phyloP scores from a whole-genome alignment of 2,797 vertebrate genomes.

The Oryzias sinensis region DNA sequence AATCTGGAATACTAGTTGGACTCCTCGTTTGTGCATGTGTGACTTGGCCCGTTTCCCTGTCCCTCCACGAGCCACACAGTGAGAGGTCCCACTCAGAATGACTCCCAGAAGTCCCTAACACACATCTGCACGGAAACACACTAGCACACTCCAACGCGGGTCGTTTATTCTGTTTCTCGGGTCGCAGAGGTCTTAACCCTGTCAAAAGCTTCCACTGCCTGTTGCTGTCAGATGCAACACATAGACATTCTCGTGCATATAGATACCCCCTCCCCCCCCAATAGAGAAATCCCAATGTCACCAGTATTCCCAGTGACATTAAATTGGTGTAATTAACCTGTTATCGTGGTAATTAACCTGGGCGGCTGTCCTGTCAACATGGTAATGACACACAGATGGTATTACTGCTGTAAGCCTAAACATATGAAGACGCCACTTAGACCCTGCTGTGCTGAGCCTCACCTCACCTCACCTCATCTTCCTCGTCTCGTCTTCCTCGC shows the following conservation, averaged over 20 bases:
- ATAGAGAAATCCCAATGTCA: slow-evolving; percentile 49
- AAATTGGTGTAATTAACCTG: slow-evolving; percentile 75
- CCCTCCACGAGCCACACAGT: slow-evolving; percentile 56
- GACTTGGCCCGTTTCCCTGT: slow-evolving; percentile 59
- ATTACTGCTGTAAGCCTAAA: slow-evolving; percentile 50
- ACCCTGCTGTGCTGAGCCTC: no score
- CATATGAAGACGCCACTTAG: slow-evolving; percentile 25
- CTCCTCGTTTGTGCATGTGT: slow-evolving; percentile 26
- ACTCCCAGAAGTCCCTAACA: slow-evolving; percentile 36
- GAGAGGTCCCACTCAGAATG: slow-evolving; percentile 45
- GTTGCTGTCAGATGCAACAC: slow-evolving; percentile 61
- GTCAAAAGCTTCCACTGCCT: slow-evolving; percentile 65
- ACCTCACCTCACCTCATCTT: no score
- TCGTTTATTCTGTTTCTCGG: slow-evolving; percentile 39
- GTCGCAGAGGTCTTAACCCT: slow-evolving; percentile 47
- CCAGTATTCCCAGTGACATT: slow-evolving; percentile 60
- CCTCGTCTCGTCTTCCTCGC: no score
- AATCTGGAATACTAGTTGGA: slow-evolving; percentile 67
- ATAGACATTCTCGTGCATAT: slow-evolving; percentile 44
- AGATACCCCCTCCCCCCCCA: slow-evolving; percentile 39
- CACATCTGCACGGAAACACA: slow-evolving; percentile 14
- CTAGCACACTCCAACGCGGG: slow-evolving; percentile 42
- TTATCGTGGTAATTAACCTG: slow-evolving; percentile 71
- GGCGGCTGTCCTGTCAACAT: slow-evolving; percentile 64
- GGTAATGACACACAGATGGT: slow-evolving; percentile 72